phyloP scores from a whole-genome alignment of 2,113 vertebrate genomes.

The Pyxicephalus adspersus region DNA sequence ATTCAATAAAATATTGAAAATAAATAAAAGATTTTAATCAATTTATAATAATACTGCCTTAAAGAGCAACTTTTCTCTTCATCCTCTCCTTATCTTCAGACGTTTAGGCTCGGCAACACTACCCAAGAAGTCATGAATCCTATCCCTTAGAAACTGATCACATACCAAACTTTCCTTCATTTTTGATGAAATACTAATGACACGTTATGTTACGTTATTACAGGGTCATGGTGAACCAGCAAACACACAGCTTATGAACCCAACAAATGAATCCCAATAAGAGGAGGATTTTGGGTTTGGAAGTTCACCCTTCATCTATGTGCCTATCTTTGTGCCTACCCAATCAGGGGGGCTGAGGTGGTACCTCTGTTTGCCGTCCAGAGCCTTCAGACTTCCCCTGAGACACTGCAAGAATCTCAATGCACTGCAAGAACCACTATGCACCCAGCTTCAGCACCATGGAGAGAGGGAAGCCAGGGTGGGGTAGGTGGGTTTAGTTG shows the following conservation, averaged over 20 bases:
- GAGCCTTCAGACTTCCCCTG: conserved; percentile 16
- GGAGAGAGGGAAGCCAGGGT: conserved; percentile 22
- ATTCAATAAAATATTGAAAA: no score
- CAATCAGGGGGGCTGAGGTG: background rate
- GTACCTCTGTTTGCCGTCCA: conserved; percentile 45
- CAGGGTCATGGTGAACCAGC: background rate
- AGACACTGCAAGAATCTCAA: no score
- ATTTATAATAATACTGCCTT: no score
- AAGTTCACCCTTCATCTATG: background rate
- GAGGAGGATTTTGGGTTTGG: conserved; percentile 38
- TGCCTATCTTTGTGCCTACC: background rate
- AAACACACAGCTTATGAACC: background rate
- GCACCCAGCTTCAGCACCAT: conserved; percentile 51
- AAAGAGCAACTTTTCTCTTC: no score
- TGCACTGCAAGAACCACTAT: conserved; percentile 53
- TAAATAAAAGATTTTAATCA: no score
- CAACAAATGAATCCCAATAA: conserved; percentile 43
- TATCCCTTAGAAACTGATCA: no score
- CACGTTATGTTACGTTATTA: background rate
- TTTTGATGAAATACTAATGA: background rate
- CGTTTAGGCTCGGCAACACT: no score
- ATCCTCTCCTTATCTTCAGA: no score
- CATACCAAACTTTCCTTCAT: no score
- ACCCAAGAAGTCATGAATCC: no score
- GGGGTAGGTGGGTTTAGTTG: background rate